These are phyloP conservation scores for Limnephilus rhombicus DNA, from an alignment of 2,888 invertebrate species.

Conservation along the genomic window DNA sequence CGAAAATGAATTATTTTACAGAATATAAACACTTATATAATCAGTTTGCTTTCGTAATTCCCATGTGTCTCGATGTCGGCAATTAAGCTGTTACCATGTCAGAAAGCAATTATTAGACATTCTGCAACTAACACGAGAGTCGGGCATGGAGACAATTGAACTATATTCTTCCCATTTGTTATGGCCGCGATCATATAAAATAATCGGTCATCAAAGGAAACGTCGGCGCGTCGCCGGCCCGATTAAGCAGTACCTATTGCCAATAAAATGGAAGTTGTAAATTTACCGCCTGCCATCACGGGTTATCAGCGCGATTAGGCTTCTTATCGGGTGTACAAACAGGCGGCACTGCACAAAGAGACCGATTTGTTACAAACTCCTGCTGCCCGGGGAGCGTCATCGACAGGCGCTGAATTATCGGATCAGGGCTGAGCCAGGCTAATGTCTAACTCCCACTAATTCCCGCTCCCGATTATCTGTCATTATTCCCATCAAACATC, in stretches of 20 bases:
- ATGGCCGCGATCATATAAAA: slow-evolving; percentile 35
- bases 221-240: slow-evolving; percentile 45
- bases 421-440: neutral
- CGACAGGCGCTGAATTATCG: slow-evolving; percentile 17
- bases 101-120: neutral
- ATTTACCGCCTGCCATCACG: slow-evolving; percentile 48
- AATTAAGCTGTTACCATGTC: neutral
- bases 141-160: slow-evolving; percentile 32
- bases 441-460: neutral
- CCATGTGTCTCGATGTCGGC: neutral
- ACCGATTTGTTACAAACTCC: slow-evolving; percentile 21
- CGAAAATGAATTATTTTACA: neutral
- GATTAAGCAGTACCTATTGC: slow-evolving; percentile 42
- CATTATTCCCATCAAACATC: neutral
- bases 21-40: no score
- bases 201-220: slow-evolving; percentile 33
- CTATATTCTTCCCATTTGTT: slow-evolving; percentile 9
- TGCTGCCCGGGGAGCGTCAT: slow-evolving; percentile 18
- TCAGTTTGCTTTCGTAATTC: neutral
- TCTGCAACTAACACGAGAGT: neutral
- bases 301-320: slow-evolving; percentile 48
- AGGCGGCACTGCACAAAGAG: slow-evolving; percentile 41
- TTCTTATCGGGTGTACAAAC: slow-evolving; percentile 38
- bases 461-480: neutral
- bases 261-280: slow-evolving; percentile 51